Percentiles rank a stretch among this genome's conserved stretches.
phyloP scores from a whole-genome alignment of 2,113 vertebrate genomes.

The Tauraco erythrolophus region DNA sequence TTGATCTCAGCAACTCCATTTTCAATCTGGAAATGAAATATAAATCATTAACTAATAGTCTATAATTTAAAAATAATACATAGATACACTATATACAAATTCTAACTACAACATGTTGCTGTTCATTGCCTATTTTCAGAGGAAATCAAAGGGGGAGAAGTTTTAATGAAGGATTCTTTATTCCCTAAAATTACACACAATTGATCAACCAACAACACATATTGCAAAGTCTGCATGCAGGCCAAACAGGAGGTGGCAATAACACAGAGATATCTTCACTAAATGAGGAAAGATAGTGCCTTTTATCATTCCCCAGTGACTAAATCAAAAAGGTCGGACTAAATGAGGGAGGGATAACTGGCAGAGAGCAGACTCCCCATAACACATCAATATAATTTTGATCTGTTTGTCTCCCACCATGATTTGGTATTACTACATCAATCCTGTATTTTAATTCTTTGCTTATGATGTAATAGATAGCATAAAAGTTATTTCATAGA shows the following conservation, averaged over 20 bases:
- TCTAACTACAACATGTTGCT: not conserved
- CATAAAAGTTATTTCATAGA: not conserved
- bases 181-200: not conserved
- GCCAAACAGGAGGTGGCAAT: not conserved
- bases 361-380: not conserved
- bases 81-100: not conserved
- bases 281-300: not conserved
- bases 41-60: not conserved
- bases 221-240: not conserved
- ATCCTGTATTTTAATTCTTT: not conserved
- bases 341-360: not conserved
- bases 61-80: not conserved
- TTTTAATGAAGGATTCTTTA: not conserved
- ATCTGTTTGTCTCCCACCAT: not conserved
- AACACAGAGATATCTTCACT: not conserved
- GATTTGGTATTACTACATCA: not conserved
- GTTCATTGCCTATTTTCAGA: not conserved
- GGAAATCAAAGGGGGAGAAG: not conserved
- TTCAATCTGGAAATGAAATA: slow-evolving; percentile 54
- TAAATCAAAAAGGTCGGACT: not conserved
- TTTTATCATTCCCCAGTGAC: not conserved
- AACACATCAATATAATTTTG: not conserved
- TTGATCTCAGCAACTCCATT: slow-evolving; percentile 70
- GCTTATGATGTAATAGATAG: not conserved
- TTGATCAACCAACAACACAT: not conserved